phyloP scores from a whole-genome alignment of 2,113 vertebrate species.

The Oryzias celebensis region DNA sequence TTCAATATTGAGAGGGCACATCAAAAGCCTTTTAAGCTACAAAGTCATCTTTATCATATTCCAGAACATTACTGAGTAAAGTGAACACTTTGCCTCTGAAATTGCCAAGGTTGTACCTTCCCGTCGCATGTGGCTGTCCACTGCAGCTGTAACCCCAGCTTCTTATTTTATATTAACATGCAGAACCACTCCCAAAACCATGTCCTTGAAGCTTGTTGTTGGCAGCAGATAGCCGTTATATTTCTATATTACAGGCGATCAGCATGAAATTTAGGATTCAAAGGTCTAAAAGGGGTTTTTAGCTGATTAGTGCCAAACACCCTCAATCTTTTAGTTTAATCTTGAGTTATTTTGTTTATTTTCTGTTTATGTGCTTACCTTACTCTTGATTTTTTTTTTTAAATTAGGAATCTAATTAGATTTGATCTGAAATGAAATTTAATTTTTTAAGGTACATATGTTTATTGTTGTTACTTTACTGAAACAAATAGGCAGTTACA shows the following conservation, averaged over 20 bases:
- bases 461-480: too few species aligned
- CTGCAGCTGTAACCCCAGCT: neutral
- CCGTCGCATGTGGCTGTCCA: neutral
- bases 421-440: too few species aligned
- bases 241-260: neutral
- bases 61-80: neutral
- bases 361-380: too few species aligned
- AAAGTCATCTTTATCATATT: neutral
- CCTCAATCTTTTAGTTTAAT: too few species aligned
- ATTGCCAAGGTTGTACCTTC: conserved; percentile 6
- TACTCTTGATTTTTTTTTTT: too few species aligned
- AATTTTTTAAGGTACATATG: too few species aligned
- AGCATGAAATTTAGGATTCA: neutral
- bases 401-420: too few species aligned
- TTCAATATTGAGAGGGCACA: conserved; percentile 4
- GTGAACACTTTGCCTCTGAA: neutral
- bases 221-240: neutral
- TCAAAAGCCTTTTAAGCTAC: conserved; percentile 3
- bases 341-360: too few species aligned
- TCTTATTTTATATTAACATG: conserved; percentile 1
- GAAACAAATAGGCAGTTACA: too few species aligned
- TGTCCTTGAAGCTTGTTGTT: neutral
- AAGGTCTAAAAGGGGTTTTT: too few species aligned
- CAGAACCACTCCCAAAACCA: neutral
- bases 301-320: too few species aligned